These are phyloP conservation scores for Cryptosula pallasiana DNA, from an alignment of 2,888 invertebrate species.

Conservation along the genomic window DNA sequence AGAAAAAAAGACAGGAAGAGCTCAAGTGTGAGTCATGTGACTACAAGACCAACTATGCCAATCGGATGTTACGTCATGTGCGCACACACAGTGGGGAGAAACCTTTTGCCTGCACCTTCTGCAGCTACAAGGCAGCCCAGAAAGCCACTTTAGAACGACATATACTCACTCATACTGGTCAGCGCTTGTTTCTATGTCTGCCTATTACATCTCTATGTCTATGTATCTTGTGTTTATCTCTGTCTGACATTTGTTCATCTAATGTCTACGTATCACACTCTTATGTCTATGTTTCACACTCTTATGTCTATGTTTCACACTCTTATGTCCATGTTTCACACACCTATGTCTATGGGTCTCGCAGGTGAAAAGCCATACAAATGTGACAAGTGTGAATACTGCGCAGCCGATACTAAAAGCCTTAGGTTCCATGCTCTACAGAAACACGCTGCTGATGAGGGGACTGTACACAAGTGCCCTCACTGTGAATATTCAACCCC, in stretches of 20 bases:
- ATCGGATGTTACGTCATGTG: not conserved
- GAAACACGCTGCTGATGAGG: not conserved
- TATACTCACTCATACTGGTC: slow-evolving; percentile 13
- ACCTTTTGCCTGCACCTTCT: slow-evolving; percentile 12
- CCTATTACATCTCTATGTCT: no score
- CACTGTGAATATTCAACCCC: slow-evolving; percentile 13
- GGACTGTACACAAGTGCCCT: slow-evolving; percentile 5
- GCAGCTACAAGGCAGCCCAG: slow-evolving; percentile 12
- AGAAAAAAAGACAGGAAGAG: not conserved
- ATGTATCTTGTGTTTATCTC: no score
- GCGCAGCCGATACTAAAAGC: slow-evolving; percentile 14
- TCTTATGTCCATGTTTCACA: no score
- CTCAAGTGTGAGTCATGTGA: slow-evolving; percentile 16
- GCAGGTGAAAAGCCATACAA: slow-evolving; percentile 12
- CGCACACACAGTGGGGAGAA: slow-evolving; percentile 14
- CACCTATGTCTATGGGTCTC: no score
- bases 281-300: no score
- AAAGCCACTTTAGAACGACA: slow-evolving; percentile 6
- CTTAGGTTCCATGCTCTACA: slow-evolving; percentile 18
- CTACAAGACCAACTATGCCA: not conserved
- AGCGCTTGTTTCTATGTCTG: no score
- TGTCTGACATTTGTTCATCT: no score
- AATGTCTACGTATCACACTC: no score
- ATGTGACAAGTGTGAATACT: slow-evolving; percentile 11
- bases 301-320: no score